These are phyloP conservation scores for Drosophila glabriapex DNA, from an alignment of 2,888 invertebrate genomes.

Conservation along the genomic window DNA sequence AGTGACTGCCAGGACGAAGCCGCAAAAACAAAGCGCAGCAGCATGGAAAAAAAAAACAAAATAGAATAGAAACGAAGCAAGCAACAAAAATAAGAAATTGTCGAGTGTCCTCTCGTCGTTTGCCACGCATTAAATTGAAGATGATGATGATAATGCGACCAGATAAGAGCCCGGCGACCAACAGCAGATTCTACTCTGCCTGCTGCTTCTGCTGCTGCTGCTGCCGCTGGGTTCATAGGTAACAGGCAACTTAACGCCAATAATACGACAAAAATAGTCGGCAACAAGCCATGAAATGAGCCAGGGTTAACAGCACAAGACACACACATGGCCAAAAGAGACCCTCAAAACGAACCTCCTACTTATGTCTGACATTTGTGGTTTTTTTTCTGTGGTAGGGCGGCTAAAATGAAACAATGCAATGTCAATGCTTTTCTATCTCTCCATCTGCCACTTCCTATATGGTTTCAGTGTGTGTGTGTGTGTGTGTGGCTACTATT, in stretches of 20 bases:
- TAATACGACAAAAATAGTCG: slow-evolving; percentile 65
- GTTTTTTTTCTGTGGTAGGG: slow-evolving; percentile 1
- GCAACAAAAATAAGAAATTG: slow-evolving; percentile 51
- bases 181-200: background rate
- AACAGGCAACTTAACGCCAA: slow-evolving; percentile 78
- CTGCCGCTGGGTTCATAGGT: slow-evolving; percentile 64
- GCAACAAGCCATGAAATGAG: slow-evolving; percentile 77
- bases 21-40: slow-evolving; percentile 58
- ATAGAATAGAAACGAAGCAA: slow-evolving; percentile 31
- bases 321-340: background rate
- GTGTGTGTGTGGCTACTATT: slow-evolving; percentile 59
- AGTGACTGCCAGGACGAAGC: slow-evolving; percentile 54
- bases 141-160: slow-evolving; percentile 78
- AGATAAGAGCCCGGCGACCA: slow-evolving; percentile 49
- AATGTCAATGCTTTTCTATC: slow-evolving; percentile 41
- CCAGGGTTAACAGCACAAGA: slow-evolving; percentile 1
- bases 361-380: slow-evolving; percentile 45
- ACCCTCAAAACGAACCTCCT: background rate
- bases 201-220: background rate
- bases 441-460: slow-evolving; percentile 13
- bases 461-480: background rate
- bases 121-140: slow-evolving; percentile 80
- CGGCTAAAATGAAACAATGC: slow-evolving; percentile 52
- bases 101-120: slow-evolving; percentile 74
- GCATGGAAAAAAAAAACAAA: slow-evolving; percentile 28